These are phyloP conservation scores for Desmodus rotundus DNA, from an alignment of 2,113 vertebrate species.

Conservation along the genomic window DNA sequence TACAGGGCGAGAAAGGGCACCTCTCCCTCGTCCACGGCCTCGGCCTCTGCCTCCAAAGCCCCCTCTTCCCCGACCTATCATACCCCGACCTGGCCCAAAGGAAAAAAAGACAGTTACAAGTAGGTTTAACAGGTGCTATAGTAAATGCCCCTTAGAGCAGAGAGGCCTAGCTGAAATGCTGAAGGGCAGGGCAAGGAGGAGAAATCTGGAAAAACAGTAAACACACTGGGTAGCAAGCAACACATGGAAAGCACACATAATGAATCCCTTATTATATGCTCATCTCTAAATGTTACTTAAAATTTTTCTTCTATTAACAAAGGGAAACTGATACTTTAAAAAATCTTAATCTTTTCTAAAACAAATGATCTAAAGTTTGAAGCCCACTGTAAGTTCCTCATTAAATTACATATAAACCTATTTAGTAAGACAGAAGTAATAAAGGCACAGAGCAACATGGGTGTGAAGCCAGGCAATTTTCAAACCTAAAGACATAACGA, in stretches of 20 bases:
- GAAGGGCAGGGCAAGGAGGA: conserved; percentile 65
- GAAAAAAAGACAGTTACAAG: conserved; percentile 24
- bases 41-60: conserved; percentile 88
- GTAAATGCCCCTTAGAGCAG: conserved; percentile 52
- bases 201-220: conserved; percentile 60
- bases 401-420: background rate
- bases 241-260: conserved; percentile 71
- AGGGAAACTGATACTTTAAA: background rate
- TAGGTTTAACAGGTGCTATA: conserved; percentile 22
- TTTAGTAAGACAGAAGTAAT: background rate
- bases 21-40: conserved; percentile 89
- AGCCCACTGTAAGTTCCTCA: background rate
- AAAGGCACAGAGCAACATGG: conserved; percentile 29
- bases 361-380: conserved; percentile 2
- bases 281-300: conserved; percentile 30
- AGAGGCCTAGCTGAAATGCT: conserved; percentile 62
- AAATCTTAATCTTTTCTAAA: background rate
- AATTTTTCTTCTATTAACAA: background rate
- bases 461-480: conserved; percentile 15
- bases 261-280: conserved; percentile 54
- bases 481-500: conserved; percentile 1
- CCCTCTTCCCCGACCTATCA: conserved; percentile 88
- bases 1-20: conserved; percentile 77
- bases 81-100: conserved; percentile 85
- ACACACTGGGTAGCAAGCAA: conserved; percentile 63